Conservation (phyloP, 2,888 invertebrate species). For the Thecocarcelia acutangulata region DNA sequence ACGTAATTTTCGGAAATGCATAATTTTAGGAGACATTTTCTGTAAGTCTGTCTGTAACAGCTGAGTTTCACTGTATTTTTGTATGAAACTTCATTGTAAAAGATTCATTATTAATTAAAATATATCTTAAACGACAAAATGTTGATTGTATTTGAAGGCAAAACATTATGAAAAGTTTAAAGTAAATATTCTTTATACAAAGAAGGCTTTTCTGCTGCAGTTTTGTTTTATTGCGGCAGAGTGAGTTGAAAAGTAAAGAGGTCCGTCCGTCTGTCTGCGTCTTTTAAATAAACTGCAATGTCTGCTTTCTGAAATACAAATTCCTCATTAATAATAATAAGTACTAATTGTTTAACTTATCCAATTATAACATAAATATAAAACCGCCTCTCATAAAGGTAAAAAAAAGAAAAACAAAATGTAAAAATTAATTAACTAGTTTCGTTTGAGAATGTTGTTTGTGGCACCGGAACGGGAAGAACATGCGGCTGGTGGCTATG, state of each 20-base stretch:
- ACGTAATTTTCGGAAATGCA: too few relatives aligned
- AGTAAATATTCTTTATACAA: conserved; percentile 40
- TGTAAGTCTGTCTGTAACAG: too few relatives aligned
- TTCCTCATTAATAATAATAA: conserved; percentile 22
- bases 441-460: conserved; percentile 33
- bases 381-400: neutral
- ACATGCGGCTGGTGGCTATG: conserved; percentile 2
- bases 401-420: neutral
- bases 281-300: conserved; percentile 17
- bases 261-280: neutral
- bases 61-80: neutral
- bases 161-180: conserved; percentile 34
- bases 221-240: neutral
- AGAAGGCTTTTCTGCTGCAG: neutral
- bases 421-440: conserved; percentile 37
- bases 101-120: conserved; percentile 40
- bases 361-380: conserved; percentile 20
- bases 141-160: conserved; percentile 39
- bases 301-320: conserved; percentile 3
- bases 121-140: conserved; percentile 22
- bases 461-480: neutral
- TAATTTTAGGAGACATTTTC: neutral
- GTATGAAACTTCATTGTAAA: neutral
- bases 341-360: conserved; percentile 46
- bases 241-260: neutral